Conservation (phyloP, 53 echinoderm and acorn worm genomes). For the Pentamera pediparva region DNA sequence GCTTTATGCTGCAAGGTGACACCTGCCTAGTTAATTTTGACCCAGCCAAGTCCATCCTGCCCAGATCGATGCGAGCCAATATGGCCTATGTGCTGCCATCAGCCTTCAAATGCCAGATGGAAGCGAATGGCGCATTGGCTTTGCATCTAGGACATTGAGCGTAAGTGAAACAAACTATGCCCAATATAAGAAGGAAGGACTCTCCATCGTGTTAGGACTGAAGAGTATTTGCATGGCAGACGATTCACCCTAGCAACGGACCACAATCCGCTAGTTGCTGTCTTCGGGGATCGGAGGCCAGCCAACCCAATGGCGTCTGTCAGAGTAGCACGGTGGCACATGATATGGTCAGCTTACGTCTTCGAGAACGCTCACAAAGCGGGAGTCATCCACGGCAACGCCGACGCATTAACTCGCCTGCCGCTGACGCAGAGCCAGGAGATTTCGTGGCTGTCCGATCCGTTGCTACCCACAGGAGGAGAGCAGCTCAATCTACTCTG, state of each 20-base stretch:
- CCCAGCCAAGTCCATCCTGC: slow-evolving; percentile 17
- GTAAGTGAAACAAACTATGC: slow-evolving; percentile 42
- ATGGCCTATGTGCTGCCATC: slow-evolving; percentile 37
- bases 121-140: slow-evolving; percentile 9
- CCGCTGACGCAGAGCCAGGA: too few relatives aligned
- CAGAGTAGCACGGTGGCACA: neutral
- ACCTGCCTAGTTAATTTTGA: slow-evolving; percentile 39
- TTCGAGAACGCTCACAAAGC: too few relatives aligned
- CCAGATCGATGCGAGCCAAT: slow-evolving; percentile 38
- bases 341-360: too few relatives aligned
- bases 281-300: too few relatives aligned
- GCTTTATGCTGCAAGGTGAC: neutral
- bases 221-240: slow-evolving; percentile 15
- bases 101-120: slow-evolving; percentile 40
- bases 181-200: slow-evolving; percentile 34
- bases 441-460: too few relatives aligned
- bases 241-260: too few relatives aligned
- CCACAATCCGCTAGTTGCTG: too few relatives aligned
- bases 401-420: too few relatives aligned
- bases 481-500: too few relatives aligned
- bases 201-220: slow-evolving; percentile 38
- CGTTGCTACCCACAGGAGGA: too few relatives aligned
- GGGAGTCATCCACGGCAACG: too few relatives aligned
- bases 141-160: slow-evolving; percentile 16
- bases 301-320: slow-evolving; percentile 14